Percentiles rank a stretch among this genome's conserved stretches.
Conservation (phyloP, 2,797 vertebrate genomes). For the Staurois parvus region DNA sequence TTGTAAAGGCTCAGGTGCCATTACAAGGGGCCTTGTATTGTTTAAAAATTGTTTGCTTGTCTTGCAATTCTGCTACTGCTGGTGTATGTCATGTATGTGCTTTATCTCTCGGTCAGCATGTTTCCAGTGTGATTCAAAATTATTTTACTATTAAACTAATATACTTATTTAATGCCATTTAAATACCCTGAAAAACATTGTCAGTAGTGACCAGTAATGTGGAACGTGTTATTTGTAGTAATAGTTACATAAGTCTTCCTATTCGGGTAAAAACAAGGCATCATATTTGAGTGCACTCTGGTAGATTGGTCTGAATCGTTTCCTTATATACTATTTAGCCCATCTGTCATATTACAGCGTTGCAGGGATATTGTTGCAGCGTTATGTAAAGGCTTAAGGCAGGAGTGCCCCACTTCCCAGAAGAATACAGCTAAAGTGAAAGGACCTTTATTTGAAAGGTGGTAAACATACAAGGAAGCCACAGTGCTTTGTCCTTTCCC, state of each 20-base stretch:
- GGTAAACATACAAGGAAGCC: not conserved
- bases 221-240: not conserved
- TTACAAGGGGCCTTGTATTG: not conserved
- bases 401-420: constrained; percentile 42
- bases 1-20: no score
- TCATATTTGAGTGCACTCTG: constrained; percentile 39
- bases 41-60: not conserved
- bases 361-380: constrained; percentile 42
- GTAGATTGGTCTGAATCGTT: constrained; percentile 48
- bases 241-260: constrained; percentile 30
- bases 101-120: not conserved
- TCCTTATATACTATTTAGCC: constrained; percentile 40
- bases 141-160: not conserved
- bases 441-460: constrained; percentile 17
- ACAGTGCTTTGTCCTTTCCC: not conserved
- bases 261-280: constrained; percentile 12
- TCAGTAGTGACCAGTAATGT: not conserved
- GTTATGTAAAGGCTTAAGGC: constrained; percentile 57
- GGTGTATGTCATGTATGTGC: not conserved
- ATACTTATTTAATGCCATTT: not conserved
- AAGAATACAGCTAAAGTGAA: constrained; percentile 35
- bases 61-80: not conserved
- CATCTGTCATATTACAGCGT: constrained; percentile 51
- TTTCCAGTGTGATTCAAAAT: not conserved
- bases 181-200: not conserved